Base-by-base conservation (phyloP, 2,113 vertebrate species). In the Halichoerus grypus region DNA sequence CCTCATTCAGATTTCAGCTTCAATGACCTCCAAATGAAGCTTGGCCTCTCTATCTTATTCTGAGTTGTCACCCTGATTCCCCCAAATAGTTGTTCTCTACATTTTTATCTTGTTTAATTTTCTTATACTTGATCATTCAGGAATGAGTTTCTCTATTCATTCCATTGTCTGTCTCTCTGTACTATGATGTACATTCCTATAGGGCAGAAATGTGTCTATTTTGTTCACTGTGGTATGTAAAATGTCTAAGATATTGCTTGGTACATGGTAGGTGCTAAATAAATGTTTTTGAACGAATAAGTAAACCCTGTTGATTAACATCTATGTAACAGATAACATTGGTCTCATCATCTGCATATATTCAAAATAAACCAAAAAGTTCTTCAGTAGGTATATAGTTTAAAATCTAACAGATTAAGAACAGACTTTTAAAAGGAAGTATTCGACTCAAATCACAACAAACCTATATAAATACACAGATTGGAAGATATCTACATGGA, bases 391-490 rank as follows among this genome's bases (percentile, higher is more conserved):
- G 10, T n/a, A 71, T 18, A 14, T 16, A 81, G 3, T 26, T 85
- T 67, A 85, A 94, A 85, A 72, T 61, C 19, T 87, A n/a, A 88
- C 16, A 85, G 49, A 86, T 16, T 79, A 94, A 53, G 39, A 93
- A 65, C 7, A 39, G 21, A 80, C 46, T 39, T 59, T 53, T 33
- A 21, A 49, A 42, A 88, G 33, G 63, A 88, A 55, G 5, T 51
- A 51, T 13, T 53, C 14, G 39, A 59, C 2, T 16, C 26, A 63
- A 85, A 59, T 16, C 13, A 94, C 10, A n/a, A 16, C 24, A 86
- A 89, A 96, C 1, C 69, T 90, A 16, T 28, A 63, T 39, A 71
- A 87, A 55, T 31, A 81, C 19, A 81, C 22, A 83, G 11, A 61
- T 36, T 67, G 12, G 59, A 92, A 71, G 63, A 57, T n/a, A 85